Base-by-base conservation (phyloP, 2,888 invertebrate species). In the Pilophorus perplexus region DNA sequence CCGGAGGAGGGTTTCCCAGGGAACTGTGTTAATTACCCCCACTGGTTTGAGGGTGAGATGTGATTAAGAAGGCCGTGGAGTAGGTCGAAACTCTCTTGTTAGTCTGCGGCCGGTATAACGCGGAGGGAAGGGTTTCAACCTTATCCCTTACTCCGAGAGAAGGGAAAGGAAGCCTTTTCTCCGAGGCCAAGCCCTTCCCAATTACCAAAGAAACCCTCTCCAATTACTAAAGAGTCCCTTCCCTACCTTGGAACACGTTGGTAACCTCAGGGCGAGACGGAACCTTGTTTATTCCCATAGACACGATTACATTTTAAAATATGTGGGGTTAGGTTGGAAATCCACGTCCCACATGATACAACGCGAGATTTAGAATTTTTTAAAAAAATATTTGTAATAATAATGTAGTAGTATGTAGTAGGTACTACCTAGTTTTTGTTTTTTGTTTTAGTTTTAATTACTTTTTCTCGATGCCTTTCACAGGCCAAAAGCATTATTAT, bases 1-100 rank as follows among this genome's bases (percentile, higher is more conserved):
- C 18, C 18, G 52, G 28, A 52, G 52, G 27, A 52, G 33, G 27
- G 23, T 44, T 23, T 23, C n/a, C n/a, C n/a, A n/a, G n/a, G n/a
- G n/a, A n/a, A 25, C 28, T 52, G 52, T 52, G 52, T 52, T 52
- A 52, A 52, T 52, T 52, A 52, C 20, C 52, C 28, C 50, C 28
- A 18, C 52, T 52, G 52, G n/a, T n/a, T 52, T 52, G 28, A 52
- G 52, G 28, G 52, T 28, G 52, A 52, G 52, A 52, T 52, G 52
- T 52, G 52, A 52, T 52, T 52, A 52, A 52, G 52, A 52, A 52
- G 52, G 52, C 52, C 27, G 28, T 52, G 52, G 46, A 46, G 46
- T 46, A 46, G 46, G 46, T 46, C 46, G 46, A 46, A 52, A 28
- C 33, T 52, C 52, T 28, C 52, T 52, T 52, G 52, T 52, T 52